A percentile compares a stretch with the other conserved stretches of the same genome.
Evolutionary conservation across 2,888 invertebrate species (phyloP).

Genomic region (Zygaena filipendulae): DNA sequence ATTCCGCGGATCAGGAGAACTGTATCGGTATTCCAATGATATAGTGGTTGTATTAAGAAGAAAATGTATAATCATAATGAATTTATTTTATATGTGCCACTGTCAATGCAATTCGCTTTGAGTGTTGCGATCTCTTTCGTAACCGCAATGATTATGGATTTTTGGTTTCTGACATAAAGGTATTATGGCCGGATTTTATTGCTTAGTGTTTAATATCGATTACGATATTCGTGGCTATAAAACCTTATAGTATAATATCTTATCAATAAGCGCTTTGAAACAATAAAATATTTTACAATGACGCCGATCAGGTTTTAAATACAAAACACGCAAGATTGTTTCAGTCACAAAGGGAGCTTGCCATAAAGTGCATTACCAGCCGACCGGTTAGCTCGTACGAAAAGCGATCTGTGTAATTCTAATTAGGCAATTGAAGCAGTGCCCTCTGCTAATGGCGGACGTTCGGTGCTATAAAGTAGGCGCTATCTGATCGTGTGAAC

Average conservation of each 20-base stretch:
- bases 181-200: too few species aligned
- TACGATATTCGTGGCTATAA: too few species aligned
- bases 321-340: too few species aligned
- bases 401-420: slow-evolving; percentile 44
- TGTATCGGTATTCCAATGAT: slow-evolving; percentile 64
- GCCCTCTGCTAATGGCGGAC: slow-evolving; percentile 49
- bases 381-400: slow-evolving; percentile 33
- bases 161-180: too few species aligned
- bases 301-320: too few species aligned
- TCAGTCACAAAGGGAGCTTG: too few species aligned
- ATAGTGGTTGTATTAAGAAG: slow-evolving; percentile 51
- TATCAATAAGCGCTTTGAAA: too few species aligned
- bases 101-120: slow-evolving; percentile 36
- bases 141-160: too few species aligned
- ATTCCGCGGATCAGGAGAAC: slow-evolving; percentile 64
- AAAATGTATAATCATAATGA: slow-evolving; percentile 19
- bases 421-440: slow-evolving; percentile 61
- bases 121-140: too few species aligned
- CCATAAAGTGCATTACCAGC: slow-evolving; percentile 9
- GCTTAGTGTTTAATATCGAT: too few species aligned
- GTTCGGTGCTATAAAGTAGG: slow-evolving; percentile 49
- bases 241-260: too few species aligned
- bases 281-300: too few species aligned
- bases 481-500: slow-evolving; percentile 65
- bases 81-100: slow-evolving; percentile 46